Evolutionary conservation across 2,888 invertebrate species (phyloP), one percentile per base, ranked within the genome.

Genomic region (Linyphia triangularis): DNA sequence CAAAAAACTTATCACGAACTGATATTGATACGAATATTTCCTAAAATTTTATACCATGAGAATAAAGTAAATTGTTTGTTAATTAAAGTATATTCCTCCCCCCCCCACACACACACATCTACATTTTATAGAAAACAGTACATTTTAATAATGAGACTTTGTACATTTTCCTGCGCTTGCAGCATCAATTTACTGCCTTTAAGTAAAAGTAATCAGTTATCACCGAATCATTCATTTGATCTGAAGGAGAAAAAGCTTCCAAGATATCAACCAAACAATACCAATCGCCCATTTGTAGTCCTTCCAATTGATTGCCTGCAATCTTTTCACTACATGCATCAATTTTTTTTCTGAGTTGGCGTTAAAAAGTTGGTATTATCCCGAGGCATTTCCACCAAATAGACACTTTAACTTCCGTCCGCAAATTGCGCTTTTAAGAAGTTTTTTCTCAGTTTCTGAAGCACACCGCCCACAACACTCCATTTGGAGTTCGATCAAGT

Each of bases 341-440:
- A 19, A 10, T n/a, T 28, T 67, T 22, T 67, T 33, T 26, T 24
- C 26, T 26, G 9, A 3, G 4, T 16, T 19, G 33, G 67, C 33
- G 33, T 26, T 57, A 7, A 22, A 57, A 57, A 57, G 57, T 57
- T n/a, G 22, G 26, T 24, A 63, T 33, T 33, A 67, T 33, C 30
- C 9, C 30, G 30, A n/a, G 13, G 10, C 26, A n/a, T 40, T 77
- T 61, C 59, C 37, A 77, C n/a, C 61, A 26, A 77, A 77, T 26
- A 77, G 61, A 61, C 77, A 77, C 37, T 77, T 37, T 7, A 61
- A 33, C 24, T 37, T 40, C 37, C 37, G 26, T 77, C 61, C 37
- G 63, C 63, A 61, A 77, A 77, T 63, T 77, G 63, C 37, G 77
- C 77, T 77, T 77, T 75, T 37, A 77, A 77, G 59, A 59, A 28